Conservation (phyloP, 2,888 invertebrate species). For the Criorhina ranunculi region DNA sequence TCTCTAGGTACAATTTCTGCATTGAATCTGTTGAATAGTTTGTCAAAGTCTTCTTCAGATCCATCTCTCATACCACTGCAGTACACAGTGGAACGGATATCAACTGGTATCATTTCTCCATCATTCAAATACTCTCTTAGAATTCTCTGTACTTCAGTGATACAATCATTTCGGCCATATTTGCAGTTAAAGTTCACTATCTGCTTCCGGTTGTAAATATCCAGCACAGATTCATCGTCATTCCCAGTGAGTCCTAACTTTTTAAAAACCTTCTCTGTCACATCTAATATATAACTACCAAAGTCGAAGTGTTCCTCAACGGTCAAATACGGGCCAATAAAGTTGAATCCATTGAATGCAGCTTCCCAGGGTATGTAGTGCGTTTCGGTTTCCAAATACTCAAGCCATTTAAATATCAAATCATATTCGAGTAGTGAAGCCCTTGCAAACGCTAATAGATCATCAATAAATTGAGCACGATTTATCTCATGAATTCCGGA, state of each 20-base stretch:
- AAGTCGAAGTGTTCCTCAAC: conserved; percentile 78
- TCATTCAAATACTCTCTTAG: conserved; percentile 81
- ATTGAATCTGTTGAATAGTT: conserved; percentile 86
- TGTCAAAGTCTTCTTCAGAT: conserved; percentile 86
- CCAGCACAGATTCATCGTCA: conserved; percentile 85
- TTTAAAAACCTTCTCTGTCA: conserved; percentile 85
- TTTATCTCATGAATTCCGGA: conserved; percentile 85
- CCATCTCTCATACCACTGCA: conserved; percentile 90
- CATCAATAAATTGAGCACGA: conserved; percentile 91
- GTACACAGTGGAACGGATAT: conserved; percentile 90
- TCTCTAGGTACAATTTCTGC: conserved; percentile 87
- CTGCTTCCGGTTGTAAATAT: conserved; percentile 87
- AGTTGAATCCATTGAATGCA: conserved; percentile 85
- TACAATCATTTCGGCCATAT: conserved; percentile 87
- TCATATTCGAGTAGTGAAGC: conserved; percentile 85
- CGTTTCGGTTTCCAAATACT: conserved; percentile 89
- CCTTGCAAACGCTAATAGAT: conserved; percentile 88
- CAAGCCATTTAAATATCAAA: conserved; percentile 87
- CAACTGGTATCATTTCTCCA: conserved; percentile 86
- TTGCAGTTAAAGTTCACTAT: conserved; percentile 88
- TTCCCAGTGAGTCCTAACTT: conserved; percentile 85
- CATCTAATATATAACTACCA: conserved; percentile 84
- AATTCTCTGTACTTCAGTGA: conserved; percentile 83
- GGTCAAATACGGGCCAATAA: conserved; percentile 81
- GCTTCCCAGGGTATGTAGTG: conserved; percentile 93